Evolutionary conservation across 1,140 invertebrate genomes (phyloP), one percentile per base, ranked within the genome.

Genomic region (Scaptomyza pallida): DNA sequence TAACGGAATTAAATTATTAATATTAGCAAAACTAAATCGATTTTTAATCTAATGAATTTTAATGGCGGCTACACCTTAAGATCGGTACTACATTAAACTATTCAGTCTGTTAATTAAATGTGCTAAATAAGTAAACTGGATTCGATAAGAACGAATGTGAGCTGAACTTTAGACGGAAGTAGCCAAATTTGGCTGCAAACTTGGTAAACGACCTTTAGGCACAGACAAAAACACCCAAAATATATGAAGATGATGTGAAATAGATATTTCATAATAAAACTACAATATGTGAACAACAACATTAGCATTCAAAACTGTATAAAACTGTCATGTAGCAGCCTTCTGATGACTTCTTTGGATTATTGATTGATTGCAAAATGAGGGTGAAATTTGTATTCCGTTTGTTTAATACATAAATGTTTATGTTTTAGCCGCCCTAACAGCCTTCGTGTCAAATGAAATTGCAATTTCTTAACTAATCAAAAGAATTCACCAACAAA

Each of bases 321-420:
- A 43, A 19, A 47, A 41, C 33, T 41, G 37, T 45, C 40, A 60
- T 60, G 40, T 37, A 17, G 35, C 33, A 51, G 51, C 37, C 30
- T 65, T 71, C 43, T 55, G 59, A 61, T 12, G 19, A 54, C 5
- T 61, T 35, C 26, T 33, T 44, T 59, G 60, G 52, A 54, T 16
- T 59, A 54, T 85, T 76, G 80, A 85, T 85, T 85, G 72, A 83
- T 85, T 79, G 76, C 71, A 78, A 56, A 47, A 59, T 26, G 55
- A 12, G 19, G 56, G 51, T 67, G 69, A 75, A 80, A 55, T 55
- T 52, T 52, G 75, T 83, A 85, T 61, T 59, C 75, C 72, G 67
- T 72, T 82, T 85, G 45, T 57, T 56, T 8, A 30, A 67, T 23
- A 5, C 23, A 26, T n/a, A 26, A 26, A 26, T 26, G 23, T 26